Conservation (phyloP, 92 coral and sea anemone genomes). For the Epizoanthus scotinus region DNA sequence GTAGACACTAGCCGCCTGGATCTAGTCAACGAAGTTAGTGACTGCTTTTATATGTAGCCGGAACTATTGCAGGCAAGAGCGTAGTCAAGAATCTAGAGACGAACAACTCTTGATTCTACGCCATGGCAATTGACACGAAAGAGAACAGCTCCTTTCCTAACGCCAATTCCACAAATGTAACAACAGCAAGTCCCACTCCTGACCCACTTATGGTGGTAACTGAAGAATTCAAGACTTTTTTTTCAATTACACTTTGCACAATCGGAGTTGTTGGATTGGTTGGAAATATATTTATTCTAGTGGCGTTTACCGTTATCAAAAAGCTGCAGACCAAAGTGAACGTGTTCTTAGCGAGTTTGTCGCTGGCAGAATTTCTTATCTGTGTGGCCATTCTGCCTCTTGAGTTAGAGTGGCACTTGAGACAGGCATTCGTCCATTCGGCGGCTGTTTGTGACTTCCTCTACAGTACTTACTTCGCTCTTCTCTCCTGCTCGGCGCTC, state of each 20-base stretch:
- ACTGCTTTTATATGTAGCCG: not conserved
- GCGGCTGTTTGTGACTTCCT: constrained; percentile 65
- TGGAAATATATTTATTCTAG: constrained; percentile 63
- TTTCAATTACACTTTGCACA: constrained; percentile 48
- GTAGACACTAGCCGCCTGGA: not conserved
- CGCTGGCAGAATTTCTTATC: constrained; percentile 63
- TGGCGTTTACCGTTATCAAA: constrained; percentile 61
- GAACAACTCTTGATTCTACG: not conserved
- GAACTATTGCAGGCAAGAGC: not conserved
- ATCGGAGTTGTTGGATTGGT: constrained; percentile 59
- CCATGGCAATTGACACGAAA: not conserved
- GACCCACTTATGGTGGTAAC: constrained; percentile 28
- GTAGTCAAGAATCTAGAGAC: not conserved
- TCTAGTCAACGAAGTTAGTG: not conserved
- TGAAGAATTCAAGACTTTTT: constrained; percentile 27
- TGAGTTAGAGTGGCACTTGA: constrained; percentile 71
- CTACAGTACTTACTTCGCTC: constrained; percentile 57
- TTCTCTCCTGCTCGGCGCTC: constrained; percentile 70
- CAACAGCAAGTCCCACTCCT: not conserved
- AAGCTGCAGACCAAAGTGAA: constrained; percentile 71
- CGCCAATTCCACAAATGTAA: not conserved
- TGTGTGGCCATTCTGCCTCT: constrained; percentile 62
- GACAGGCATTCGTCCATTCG: constrained; percentile 60
- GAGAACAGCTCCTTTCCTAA: not conserved
- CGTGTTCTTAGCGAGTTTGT: constrained; percentile 70